Conservation (phyloP, 2,113 vertebrate genomes). For the Brachyhypopomus occidentalis region DNA sequence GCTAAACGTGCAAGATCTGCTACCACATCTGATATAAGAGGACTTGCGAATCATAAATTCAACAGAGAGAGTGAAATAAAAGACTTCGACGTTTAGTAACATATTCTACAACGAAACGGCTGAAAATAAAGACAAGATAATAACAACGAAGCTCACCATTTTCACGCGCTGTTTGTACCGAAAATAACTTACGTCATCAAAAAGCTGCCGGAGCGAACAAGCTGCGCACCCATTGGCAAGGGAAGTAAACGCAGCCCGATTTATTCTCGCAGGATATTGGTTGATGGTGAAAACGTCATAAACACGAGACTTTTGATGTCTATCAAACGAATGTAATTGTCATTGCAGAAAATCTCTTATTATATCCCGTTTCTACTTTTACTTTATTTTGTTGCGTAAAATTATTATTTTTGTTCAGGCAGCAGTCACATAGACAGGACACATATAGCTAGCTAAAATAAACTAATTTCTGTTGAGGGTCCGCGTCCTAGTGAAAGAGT, state of each 20-base stretch:
- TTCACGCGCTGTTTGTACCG: conserved; percentile 38
- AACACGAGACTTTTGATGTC: not conserved
- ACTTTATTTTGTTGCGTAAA: too few relatives aligned
- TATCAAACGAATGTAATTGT: not conserved
- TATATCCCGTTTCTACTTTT: too few relatives aligned
- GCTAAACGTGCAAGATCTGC: too few relatives aligned
- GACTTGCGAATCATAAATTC: too few relatives aligned
- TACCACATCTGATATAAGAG: not conserved
- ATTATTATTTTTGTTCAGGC: too few relatives aligned
- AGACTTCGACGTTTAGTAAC: not conserved
- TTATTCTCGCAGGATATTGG: conserved; percentile 13
- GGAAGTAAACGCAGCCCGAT: not conserved
- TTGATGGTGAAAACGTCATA: not conserved
- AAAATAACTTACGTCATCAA: conserved; percentile 26
- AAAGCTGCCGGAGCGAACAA: not conserved
- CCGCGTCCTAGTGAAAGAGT: too few relatives aligned
- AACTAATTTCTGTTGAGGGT: too few relatives aligned
- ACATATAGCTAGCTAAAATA: too few relatives aligned
- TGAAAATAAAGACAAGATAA: not conserved
- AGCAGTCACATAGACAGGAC: too few relatives aligned
- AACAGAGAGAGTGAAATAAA: not conserved
- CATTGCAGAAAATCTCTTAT: too few relatives aligned
- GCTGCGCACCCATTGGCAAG: conserved; percentile 34
- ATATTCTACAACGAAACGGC: not conserved
- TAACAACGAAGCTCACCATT: conserved; percentile 43